Conservation (phyloP, 2,888 invertebrate genomes). For the Eilema caniola region DNA sequence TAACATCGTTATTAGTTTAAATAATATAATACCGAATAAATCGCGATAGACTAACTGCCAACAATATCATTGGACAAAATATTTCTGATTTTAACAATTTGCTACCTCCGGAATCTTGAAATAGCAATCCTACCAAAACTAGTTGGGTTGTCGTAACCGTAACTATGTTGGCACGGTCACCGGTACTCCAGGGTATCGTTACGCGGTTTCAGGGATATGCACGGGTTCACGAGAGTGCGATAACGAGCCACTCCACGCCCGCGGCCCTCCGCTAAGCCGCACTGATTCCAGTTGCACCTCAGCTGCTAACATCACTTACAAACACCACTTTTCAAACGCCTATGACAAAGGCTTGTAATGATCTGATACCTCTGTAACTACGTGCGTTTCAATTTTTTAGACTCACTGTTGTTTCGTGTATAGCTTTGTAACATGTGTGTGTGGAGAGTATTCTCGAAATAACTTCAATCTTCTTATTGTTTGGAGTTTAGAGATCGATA, state of each 20-base stretch:
- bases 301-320: conserved; percentile 28
- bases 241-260: conserved; percentile 67
- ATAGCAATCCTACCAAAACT: conserved; percentile 11
- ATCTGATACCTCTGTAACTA: conserved; percentile 27
- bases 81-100: background rate
- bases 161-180: conserved; percentile 43
- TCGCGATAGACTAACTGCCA: too few relatives aligned
- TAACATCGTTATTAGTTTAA: too few relatives aligned
- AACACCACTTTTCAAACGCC: conserved; percentile 38
- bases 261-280: conserved; percentile 51
- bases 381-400: background rate
- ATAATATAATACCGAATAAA: too few relatives aligned
- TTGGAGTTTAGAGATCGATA: too few relatives aligned
- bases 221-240: conserved; percentile 48
- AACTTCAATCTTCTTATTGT: too few relatives aligned
- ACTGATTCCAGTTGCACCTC: conserved; percentile 47
- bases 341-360: conserved; percentile 26
- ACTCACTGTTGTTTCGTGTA: background rate
- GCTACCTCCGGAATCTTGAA: background rate
- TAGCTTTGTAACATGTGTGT: background rate
- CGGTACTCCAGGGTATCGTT: conserved; percentile 53
- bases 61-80: background rate
- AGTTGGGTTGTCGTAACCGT: conserved; percentile 44
- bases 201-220: conserved; percentile 41
- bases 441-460: too few relatives aligned